Percentiles rank a stretch among this genome's conserved stretches.
Evolutionary conservation across 2,113 vertebrate genomes (phyloP).

Genomic region (Gobio gobio): DNA sequence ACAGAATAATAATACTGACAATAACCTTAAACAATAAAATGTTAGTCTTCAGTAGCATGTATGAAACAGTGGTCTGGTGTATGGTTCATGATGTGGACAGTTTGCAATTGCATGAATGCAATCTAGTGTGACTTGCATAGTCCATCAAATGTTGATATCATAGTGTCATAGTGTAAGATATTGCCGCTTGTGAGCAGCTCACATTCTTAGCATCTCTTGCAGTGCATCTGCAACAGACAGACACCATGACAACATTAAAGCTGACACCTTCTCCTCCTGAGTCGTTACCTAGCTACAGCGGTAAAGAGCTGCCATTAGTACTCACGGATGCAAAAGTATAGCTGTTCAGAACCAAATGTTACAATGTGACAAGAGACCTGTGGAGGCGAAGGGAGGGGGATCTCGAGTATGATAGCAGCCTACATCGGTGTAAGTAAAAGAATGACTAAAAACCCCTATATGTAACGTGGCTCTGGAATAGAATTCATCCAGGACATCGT

Average conservation of each 20-base stretch:
- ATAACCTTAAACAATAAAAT: too few species aligned
- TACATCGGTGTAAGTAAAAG: background rate
- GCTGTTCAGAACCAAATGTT: background rate
- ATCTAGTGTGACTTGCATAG: background rate
- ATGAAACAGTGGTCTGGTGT: background rate
- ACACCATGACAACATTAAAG: constrained; percentile 12
- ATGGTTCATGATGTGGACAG: background rate
- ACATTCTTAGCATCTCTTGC: background rate
- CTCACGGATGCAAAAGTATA: constrained; percentile 5
- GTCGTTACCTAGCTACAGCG: background rate
- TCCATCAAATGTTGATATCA: background rate
- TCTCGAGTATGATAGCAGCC: background rate
- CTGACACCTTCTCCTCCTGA: background rate
- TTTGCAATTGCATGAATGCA: background rate
- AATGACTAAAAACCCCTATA: background rate
- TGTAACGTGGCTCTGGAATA: too few species aligned
- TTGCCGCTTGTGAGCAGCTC: background rate
- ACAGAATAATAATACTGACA: too few species aligned
- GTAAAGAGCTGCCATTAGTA: background rate
- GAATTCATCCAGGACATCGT: background rate
- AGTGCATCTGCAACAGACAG: background rate
- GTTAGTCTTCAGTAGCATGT: too few species aligned
- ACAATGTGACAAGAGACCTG: background rate
- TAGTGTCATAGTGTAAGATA: background rate
- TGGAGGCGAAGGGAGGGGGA: background rate